phyloP scores from a whole-genome alignment of 2,888 invertebrate genomes.

The Capitulum mitella region DNA sequence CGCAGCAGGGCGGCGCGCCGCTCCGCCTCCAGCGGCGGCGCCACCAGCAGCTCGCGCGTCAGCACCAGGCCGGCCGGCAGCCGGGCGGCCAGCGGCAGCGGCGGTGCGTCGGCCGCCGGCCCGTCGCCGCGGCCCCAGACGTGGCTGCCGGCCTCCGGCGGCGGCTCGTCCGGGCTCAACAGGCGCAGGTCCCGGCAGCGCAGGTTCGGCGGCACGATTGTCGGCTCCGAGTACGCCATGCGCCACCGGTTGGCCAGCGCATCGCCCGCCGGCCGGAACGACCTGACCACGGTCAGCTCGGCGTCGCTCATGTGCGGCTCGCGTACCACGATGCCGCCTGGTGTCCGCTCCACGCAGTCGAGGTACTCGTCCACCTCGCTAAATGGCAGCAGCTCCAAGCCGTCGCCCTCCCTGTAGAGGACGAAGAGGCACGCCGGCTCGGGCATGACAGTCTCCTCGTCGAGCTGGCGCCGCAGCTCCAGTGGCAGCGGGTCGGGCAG shows the following conservation, averaged over 20 bases:
- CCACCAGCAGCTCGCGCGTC: not conserved
- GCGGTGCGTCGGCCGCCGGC: not conserved
- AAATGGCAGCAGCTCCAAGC: not conserved
- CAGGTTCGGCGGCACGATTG: conserved; percentile 1
- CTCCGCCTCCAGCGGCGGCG: not conserved
- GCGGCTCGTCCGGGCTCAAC: not conserved
- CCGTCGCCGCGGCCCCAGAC: not conserved
- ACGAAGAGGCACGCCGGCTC: not conserved
- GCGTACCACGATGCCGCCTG: not conserved
- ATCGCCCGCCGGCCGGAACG: not conserved
- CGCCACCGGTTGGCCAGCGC: not conserved
- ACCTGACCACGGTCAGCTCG: not conserved
- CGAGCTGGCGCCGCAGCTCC: not conserved
- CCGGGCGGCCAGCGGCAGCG: not conserved
- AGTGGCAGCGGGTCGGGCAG: not conserved
- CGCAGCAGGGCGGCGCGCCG: not conserved
- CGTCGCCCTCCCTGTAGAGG: conserved; percentile 2
- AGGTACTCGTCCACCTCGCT: not conserved
- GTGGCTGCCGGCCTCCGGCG: not conserved
- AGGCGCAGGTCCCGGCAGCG: conserved; percentile 1
- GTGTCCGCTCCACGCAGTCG: not conserved
- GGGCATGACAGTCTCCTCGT: not conserved
- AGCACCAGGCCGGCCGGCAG: conserved; percentile 4
- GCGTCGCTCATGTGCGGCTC: not conserved
- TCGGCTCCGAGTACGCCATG: not conserved